Evolutionary conservation across 2,888 invertebrate genomes (phyloP).

Genomic region (Nomada ruficornis): DNA sequence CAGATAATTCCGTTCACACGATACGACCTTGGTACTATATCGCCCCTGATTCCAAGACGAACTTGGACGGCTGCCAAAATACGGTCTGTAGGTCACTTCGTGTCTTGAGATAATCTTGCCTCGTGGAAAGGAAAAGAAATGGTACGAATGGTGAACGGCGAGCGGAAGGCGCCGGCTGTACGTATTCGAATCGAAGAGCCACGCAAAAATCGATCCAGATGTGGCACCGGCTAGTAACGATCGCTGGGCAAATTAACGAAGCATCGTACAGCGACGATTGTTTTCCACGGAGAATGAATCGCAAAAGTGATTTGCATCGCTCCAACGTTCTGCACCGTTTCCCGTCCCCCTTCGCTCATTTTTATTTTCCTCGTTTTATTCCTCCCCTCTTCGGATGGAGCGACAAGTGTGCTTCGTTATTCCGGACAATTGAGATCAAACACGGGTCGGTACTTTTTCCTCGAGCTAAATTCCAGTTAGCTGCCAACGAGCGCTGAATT

Average conservation of each 20-base stretch:
- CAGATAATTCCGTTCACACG: constrained; percentile 80
- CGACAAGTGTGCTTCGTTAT: constrained; percentile 42
- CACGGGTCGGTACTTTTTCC: constrained; percentile 14
- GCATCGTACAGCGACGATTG: background rate
- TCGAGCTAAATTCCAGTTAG: background rate
- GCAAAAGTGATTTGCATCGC: constrained; percentile 4
- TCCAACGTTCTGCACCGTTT: background rate
- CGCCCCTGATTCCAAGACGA: constrained; percentile 81
- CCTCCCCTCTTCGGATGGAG: constrained; percentile 6
- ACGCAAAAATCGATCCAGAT: constrained; percentile 36
- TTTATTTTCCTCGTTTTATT: constrained; percentile 2
- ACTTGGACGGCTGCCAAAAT: constrained; percentile 81
- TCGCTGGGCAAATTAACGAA: background rate
- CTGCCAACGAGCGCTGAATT: constrained; percentile 11
- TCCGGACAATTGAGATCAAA: constrained; percentile 45
- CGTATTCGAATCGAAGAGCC: constrained; percentile 4
- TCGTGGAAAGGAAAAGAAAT: constrained; percentile 50
- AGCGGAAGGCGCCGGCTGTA: background rate
- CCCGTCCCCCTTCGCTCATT: background rate
- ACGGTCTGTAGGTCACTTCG: constrained; percentile 81
- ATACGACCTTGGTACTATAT: constrained; percentile 81
- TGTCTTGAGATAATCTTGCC: constrained; percentile 74
- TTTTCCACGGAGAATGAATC: background rate
- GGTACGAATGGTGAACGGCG: constrained; percentile 15
- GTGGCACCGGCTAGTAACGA: constrained; percentile 11